Conservation (phyloP, 1,140 invertebrate species). For the Centruroides vittatus region DNA sequence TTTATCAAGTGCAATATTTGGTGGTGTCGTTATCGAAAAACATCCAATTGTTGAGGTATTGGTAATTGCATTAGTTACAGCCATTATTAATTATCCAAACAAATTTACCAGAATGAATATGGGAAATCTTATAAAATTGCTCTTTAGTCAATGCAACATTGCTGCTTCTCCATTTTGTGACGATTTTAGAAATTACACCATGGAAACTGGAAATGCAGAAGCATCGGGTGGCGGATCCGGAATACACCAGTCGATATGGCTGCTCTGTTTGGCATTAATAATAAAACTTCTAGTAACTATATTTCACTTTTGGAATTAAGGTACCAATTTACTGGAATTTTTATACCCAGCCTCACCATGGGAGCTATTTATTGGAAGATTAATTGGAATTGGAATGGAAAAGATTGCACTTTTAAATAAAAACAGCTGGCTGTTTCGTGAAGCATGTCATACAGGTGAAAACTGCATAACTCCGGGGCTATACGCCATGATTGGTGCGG, state of each 20-base stretch:
- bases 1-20: no score
- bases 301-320: background rate
- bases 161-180: constrained; percentile 80
- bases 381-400: constrained; percentile 92
- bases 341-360: constrained; percentile 70
- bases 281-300: background rate
- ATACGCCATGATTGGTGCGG: constrained; percentile 98
- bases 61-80: constrained; percentile 78
- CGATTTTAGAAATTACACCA: constrained; percentile 76
- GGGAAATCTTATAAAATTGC: constrained; percentile 83
- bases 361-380: constrained; percentile 88
- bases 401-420: constrained; percentile 52
- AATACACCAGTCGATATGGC: constrained; percentile 75
- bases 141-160: constrained; percentile 92
- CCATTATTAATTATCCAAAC: constrained; percentile 92
- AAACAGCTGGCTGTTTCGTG: constrained; percentile 60
- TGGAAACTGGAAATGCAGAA: constrained; percentile 44
- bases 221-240: constrained; percentile 62
- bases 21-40: no score
- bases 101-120: constrained; percentile 94
- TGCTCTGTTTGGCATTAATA: constrained; percentile 49
- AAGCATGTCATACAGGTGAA: constrained; percentile 79
- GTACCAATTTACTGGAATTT: constrained; percentile 39
- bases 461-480: constrained; percentile 93
- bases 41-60: constrained; percentile 45